These are phyloP conservation scores for Epinephelus coioides DNA, from an alignment of 2,797 vertebrate genomes.

Conservation along the genomic window DNA sequence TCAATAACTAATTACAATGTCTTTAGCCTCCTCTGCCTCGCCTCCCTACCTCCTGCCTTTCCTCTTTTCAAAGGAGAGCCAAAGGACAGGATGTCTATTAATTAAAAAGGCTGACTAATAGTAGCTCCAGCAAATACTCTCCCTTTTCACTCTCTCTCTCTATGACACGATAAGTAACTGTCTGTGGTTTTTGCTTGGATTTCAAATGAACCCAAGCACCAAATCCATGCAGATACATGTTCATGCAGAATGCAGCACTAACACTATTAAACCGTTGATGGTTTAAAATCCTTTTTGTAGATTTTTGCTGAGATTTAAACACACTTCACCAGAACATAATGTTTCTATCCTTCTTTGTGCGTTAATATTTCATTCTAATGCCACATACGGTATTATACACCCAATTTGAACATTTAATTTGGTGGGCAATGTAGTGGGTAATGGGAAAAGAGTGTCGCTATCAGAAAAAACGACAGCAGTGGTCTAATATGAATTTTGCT, in stretches of 20 bases:
- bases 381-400: not conserved
- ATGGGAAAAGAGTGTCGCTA: not conserved
- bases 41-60: conserved; percentile 46
- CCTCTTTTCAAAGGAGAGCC: conserved; percentile 66
- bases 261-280: not conserved
- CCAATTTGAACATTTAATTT: not conserved
- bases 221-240: not conserved
- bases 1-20: conserved; percentile 81
- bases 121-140: conserved; percentile 37
- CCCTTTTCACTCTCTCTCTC: conserved; percentile 37
- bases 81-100: conserved; percentile 75
- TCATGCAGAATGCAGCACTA: not conserved
- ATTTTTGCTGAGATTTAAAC: not conserved
- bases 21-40: conserved; percentile 63
- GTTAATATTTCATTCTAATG: not conserved
- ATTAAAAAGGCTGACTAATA: conserved; percentile 73
- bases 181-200: conserved; percentile 14
- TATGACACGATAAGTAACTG: conserved; percentile 42
- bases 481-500: not conserved
- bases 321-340: not conserved
- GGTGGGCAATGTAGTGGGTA: not conserved
- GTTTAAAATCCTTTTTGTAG: not conserved
- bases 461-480: not conserved
- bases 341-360: not conserved
- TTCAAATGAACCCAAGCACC: conserved; percentile 11